These are phyloP conservation scores for Odontesthes bonariensis DNA, from an alignment of 2,113 vertebrate species.

Conservation along the genomic window DNA sequence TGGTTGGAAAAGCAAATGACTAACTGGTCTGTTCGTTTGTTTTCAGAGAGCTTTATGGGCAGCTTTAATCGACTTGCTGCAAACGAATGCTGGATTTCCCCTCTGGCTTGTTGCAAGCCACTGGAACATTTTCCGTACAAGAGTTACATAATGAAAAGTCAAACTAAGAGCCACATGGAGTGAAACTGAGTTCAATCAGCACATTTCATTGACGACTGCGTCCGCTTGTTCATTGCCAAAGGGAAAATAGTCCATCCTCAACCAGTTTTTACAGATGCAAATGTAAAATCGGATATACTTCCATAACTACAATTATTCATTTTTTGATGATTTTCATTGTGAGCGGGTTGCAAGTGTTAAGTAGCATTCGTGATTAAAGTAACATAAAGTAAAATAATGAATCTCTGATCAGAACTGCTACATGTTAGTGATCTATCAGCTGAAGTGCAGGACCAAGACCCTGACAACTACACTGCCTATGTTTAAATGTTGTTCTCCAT, in stretches of 20 bases:
- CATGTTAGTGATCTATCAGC: neutral
- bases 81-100: slow-evolving; percentile 48
- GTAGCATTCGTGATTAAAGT: no score
- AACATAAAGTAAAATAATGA: neutral
- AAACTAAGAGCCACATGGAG: slow-evolving; percentile 26
- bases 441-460: neutral
- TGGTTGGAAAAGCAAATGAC: neutral
- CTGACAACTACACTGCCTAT: neutral
- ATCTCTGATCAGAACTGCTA: neutral
- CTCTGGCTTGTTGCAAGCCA: slow-evolving; percentile 29
- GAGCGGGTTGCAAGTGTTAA: no score
- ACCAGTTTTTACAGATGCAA: slow-evolving; percentile 14
- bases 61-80: slow-evolving; percentile 34
- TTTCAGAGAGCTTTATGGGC: slow-evolving; percentile 13
- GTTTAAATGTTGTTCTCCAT: neutral
- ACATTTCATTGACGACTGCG: slow-evolving; percentile 45
- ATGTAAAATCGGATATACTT: slow-evolving; percentile 12
- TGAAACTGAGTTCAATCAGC: slow-evolving; percentile 34
- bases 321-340: neutral
- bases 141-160: slow-evolving; percentile 54
- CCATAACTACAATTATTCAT: slow-evolving; percentile 28
- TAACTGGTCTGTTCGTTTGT: neutral
- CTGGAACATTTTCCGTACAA: slow-evolving; percentile 15
- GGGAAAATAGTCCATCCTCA: slow-evolving; percentile 16
- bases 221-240: slow-evolving; percentile 1